phyloP scores from a whole-genome alignment of 2,888 invertebrate species.

The Leptarthrus brevirostris region DNA sequence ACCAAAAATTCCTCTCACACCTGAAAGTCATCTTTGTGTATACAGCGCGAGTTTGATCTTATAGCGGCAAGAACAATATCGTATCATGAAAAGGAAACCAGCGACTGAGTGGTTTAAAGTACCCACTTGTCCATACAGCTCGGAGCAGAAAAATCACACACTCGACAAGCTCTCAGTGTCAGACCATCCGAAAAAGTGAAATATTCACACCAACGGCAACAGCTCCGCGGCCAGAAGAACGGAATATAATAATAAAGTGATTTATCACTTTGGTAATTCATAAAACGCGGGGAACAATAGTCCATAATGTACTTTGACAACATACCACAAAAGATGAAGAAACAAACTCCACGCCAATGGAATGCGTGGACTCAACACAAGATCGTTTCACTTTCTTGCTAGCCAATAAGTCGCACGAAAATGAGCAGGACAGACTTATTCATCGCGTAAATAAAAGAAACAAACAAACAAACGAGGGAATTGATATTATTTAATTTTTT shows the following conservation, averaged over 20 bases:
- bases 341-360: slow-evolving; percentile 51
- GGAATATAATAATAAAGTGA: slow-evolving; percentile 56
- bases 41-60: slow-evolving; percentile 23
- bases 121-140: slow-evolving; percentile 5
- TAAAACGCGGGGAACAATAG: slow-evolving; percentile 57
- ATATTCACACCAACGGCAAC: slow-evolving; percentile 35
- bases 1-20: slow-evolving; percentile 11
- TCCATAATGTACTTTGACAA: slow-evolving; percentile 59
- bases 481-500: slow-evolving; percentile 51
- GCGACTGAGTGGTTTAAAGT: slow-evolving; percentile 15
- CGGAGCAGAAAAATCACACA: slow-evolving; percentile 9
- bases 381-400: slow-evolving; percentile 14
- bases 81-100: slow-evolving; percentile 28
- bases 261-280: slow-evolving; percentile 59
- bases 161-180: background rate
- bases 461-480: slow-evolving; percentile 45
- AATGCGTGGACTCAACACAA: slow-evolving; percentile 21
- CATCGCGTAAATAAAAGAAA: slow-evolving; percentile 31
- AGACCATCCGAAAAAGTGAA: slow-evolving; percentile 15
- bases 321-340: slow-evolving; percentile 58
- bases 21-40: slow-evolving; percentile 32
- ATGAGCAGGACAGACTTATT: background rate
- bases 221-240: background rate
- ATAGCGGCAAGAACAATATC: slow-evolving; percentile 8
- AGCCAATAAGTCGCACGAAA: slow-evolving; percentile 18